Percentiles rank a stretch among this genome's conserved stretches.
Conservation (phyloP, 2,797 vertebrate species). For the Catamblyrhynchus diadema region DNA sequence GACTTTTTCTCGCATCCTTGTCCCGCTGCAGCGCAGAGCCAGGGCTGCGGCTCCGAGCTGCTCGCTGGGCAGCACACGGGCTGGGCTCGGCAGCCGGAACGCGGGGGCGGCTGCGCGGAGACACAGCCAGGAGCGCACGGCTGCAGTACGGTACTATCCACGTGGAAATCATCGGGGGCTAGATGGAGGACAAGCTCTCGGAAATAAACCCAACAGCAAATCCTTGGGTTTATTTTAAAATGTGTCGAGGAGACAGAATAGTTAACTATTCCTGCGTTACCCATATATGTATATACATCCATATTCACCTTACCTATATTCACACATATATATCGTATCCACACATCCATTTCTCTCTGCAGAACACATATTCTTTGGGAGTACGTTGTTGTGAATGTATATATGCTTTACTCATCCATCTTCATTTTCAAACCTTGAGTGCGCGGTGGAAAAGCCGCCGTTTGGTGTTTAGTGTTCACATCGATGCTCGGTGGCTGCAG, state of each 20-base stretch:
- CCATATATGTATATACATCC: not conserved
- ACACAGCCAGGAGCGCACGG: not conserved
- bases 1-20: not conserved
- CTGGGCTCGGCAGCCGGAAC: not conserved
- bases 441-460: not conserved
- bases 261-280: not conserved
- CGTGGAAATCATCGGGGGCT: not conserved
- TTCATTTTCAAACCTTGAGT: not conserved
- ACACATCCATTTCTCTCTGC: not conserved
- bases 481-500: not conserved
- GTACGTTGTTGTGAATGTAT: not conserved
- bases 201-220: not conserved
- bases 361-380: not conserved
- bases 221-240: not conserved
- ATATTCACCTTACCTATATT: not conserved
- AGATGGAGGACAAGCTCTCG: rapidly evolving
- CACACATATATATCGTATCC: no score
- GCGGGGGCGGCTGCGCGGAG: not conserved
- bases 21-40: not conserved
- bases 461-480: not conserved
- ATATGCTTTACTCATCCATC: not conserved
- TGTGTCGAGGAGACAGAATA: not conserved
- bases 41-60: not conserved
- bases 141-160: not conserved
- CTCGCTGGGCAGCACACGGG: not conserved